These are phyloP conservation scores for Apis florea DNA, from an alignment of 1,140 invertebrate genomes.

Conservation along the genomic window DNA sequence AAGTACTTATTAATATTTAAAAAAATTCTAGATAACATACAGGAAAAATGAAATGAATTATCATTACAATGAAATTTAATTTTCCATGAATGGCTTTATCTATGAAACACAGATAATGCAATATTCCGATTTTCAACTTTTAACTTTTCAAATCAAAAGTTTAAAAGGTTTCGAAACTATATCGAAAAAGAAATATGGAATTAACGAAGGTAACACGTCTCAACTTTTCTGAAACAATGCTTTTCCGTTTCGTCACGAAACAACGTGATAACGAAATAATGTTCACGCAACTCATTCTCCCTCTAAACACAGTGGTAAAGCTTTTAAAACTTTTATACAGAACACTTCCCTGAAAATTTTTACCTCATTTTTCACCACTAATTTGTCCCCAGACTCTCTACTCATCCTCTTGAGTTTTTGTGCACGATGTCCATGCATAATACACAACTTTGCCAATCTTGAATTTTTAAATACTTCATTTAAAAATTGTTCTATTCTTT, in stretches of 20 bases:
- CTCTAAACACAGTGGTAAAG: not conserved
- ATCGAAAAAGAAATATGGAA: not conserved
- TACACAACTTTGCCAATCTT: not conserved
- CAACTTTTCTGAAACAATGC: not conserved
- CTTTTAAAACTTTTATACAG: not conserved
- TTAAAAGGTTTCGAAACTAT: fast-evolving
- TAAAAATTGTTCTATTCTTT: too few species aligned
- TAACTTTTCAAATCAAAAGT: not conserved
- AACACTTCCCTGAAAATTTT: not conserved
- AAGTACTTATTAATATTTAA: too few species aligned
- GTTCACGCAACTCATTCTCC: not conserved
- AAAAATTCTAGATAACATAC: too few species aligned
- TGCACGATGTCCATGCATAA: not conserved
- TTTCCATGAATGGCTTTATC: not conserved
- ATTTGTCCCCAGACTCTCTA: not conserved
- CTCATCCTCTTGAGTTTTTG: not conserved
- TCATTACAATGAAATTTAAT: too few species aligned
- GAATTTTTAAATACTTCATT: not conserved
- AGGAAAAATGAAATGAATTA: too few species aligned
- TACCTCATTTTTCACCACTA: not conserved
- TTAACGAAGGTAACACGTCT: not conserved
- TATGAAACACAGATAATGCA: not conserved
- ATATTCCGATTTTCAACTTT: not conserved
- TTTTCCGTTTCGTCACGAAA: too few species aligned
- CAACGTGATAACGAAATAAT: not conserved